Evolutionary conservation across 2,113 vertebrate species (phyloP).

Genomic region (Dissostichus mawsoni): DNA sequence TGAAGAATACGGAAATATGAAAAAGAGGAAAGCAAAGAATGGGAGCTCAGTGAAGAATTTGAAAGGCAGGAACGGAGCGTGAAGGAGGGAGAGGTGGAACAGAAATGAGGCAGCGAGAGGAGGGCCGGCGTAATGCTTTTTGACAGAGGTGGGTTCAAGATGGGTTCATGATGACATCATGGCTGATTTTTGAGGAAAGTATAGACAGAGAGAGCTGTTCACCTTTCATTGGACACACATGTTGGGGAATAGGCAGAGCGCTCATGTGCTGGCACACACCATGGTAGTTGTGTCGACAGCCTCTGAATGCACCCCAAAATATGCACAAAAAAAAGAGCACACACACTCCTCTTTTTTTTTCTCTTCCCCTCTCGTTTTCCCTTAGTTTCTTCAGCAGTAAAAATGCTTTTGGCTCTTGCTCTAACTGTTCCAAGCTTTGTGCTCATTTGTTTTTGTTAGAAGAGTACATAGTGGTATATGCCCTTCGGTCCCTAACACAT

Average conservation of each 20-base stretch:
- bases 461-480: slow-evolving; percentile 56
- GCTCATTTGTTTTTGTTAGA: slow-evolving; percentile 73
- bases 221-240: slow-evolving; percentile 86
- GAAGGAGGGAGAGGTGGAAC: slow-evolving; percentile 79
- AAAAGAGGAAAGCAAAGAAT: slow-evolving; percentile 68
- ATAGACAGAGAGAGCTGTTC: slow-evolving; percentile 84
- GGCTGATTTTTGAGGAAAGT: slow-evolving; percentile 81
- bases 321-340: slow-evolving; percentile 30
- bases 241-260: slow-evolving; percentile 70
- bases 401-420: slow-evolving; percentile 46
- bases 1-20: slow-evolving; percentile 68
- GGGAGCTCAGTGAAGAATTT: slow-evolving; percentile 72
- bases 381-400: slow-evolving; percentile 51
- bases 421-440: slow-evolving; percentile 55
- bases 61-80: slow-evolving; percentile 67
- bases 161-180: slow-evolving; percentile 88
- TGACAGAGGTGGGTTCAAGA: slow-evolving; percentile 86
- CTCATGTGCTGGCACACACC: slow-evolving; percentile 72
- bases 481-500: slow-evolving; percentile 58
- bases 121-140: slow-evolving; percentile 80
- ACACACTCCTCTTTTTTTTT: slow-evolving; percentile 22
- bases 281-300: slow-evolving; percentile 64
- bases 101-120: slow-evolving; percentile 75
- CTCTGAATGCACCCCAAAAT: slow-evolving; percentile 65
- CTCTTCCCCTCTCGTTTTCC: slow-evolving; percentile 32